Percentiles rank a stretch among this genome's conserved stretches.
phyloP scores from a whole-genome alignment of 2,113 vertebrate species.

The Sylvicapra grimmia region DNA sequence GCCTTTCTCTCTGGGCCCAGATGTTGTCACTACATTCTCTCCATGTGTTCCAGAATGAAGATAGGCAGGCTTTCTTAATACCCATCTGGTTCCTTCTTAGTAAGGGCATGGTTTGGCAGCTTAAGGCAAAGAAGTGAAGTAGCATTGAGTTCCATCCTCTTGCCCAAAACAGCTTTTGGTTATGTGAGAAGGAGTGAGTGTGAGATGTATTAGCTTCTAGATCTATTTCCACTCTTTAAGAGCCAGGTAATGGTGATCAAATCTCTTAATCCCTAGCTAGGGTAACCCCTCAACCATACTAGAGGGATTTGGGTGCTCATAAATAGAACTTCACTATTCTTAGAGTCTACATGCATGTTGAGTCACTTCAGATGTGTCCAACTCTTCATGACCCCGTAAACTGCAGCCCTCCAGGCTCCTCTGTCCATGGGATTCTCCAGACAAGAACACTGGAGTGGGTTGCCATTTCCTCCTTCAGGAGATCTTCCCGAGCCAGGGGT shows the following conservation, averaged over 20 bases:
- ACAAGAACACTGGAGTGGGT: background rate
- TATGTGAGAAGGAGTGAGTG: background rate
- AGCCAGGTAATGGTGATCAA: background rate
- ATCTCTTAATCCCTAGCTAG: background rate
- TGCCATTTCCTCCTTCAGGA: background rate
- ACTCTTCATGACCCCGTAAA: background rate
- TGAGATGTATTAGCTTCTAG: background rate
- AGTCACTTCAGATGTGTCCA: background rate
- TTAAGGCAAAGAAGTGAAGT: conserved; percentile 2
- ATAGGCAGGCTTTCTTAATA: background rate
- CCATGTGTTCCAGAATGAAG: background rate
- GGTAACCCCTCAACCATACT: background rate
- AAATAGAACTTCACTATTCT: background rate
- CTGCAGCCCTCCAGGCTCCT: background rate
- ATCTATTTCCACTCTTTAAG: background rate
- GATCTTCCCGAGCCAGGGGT: background rate
- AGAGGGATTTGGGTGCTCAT: background rate
- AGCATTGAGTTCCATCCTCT: background rate
- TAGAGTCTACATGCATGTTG: background rate
- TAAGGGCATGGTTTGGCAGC: background rate
- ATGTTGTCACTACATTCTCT: background rate
- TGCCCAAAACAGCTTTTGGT: background rate
- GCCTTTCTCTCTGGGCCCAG: background rate
- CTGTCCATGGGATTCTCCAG: background rate
- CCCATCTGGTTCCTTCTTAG: background rate